Evolutionary conservation across 1,140 invertebrate genomes (phyloP), one percentile per base, ranked within the genome.

Genomic region (Apis cerana): DNA sequence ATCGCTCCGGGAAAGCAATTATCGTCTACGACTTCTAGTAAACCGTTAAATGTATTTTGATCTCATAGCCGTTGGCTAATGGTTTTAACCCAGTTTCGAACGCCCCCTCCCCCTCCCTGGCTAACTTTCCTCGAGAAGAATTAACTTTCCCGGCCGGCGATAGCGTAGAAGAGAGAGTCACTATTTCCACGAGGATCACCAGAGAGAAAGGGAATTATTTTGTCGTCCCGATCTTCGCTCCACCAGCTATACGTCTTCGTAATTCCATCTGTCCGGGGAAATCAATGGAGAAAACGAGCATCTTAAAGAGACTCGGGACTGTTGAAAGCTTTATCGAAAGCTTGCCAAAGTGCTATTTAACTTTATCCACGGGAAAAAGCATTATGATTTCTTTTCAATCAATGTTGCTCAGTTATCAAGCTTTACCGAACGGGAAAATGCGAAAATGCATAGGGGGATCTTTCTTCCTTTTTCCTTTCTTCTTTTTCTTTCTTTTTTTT

Each of bases 21-120:
- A 78, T 43, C 52, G 33, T 48, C 65, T 17, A 48, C 33, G 52
- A 69, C 65, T 69, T 78, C n/a, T 78, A 78, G 65, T 78, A 58
- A 69, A 69, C 21, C 65, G 75, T 69, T 78, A 64, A 74, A 80
- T n/a, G 69, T 64, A 65, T 80, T 80, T 69, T 74, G 59, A 80
- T 80, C 70, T 75, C 61, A 67, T 58, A 75, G 61, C 58, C 71
- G 62, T 54, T 10, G 71, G 71, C 61, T 75, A 81, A 81, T 67
- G 62, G n/a, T 75, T 67, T 81, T 67, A 67, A 65, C 71, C 79
- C 62, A 81, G 62, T 81, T 81, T 13, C 71, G 12, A 7, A 11
- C 23, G 77, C 17, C 52, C 50, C 61, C 54, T 11, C 52, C 11
- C 3, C 54, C 15, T 4, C 15, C 15, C 2, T 17, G 62, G 33